Conservation (phyloP, 2,888 invertebrate species). For the Saturnia pavonia region DNA sequence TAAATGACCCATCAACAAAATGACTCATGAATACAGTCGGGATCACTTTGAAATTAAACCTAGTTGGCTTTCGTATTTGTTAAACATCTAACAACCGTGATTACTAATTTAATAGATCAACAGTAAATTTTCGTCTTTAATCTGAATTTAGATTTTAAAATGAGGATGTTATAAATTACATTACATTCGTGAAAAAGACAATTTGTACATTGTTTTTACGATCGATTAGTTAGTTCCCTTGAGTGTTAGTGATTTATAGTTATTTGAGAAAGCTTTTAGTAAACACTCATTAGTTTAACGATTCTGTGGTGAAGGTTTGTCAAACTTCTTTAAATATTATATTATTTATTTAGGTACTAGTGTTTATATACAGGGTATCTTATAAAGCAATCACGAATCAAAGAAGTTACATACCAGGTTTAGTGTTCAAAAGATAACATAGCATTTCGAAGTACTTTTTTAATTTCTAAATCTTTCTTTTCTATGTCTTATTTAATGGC, state of each 20-base stretch:
- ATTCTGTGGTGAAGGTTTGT: not conserved
- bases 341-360: not conserved
- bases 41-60: too few relatives aligned
- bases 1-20: too few relatives aligned
- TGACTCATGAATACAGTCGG: too few relatives aligned
- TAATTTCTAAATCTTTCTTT: too few relatives aligned
- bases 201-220: constrained; percentile 7
- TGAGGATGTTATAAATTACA: not conserved
- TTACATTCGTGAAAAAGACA: not conserved
- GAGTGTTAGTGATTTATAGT: constrained; percentile 9
- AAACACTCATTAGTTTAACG: constrained; percentile 5
- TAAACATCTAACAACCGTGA: too few relatives aligned
- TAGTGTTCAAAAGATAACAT: too few relatives aligned
- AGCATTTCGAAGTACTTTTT: too few relatives aligned
- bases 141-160: not conserved
- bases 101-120: too few relatives aligned
- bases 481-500: too few relatives aligned
- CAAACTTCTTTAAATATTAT: not conserved
- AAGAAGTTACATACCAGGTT: too few relatives aligned
- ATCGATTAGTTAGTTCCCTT: not conserved
- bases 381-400: too few relatives aligned
- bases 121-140: not conserved
- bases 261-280: constrained; percentile 18
- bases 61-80: not conserved
- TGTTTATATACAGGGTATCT: too few relatives aligned